Conservation (phyloP, 2,888 invertebrate genomes). For the Corbicula japonica region DNA sequence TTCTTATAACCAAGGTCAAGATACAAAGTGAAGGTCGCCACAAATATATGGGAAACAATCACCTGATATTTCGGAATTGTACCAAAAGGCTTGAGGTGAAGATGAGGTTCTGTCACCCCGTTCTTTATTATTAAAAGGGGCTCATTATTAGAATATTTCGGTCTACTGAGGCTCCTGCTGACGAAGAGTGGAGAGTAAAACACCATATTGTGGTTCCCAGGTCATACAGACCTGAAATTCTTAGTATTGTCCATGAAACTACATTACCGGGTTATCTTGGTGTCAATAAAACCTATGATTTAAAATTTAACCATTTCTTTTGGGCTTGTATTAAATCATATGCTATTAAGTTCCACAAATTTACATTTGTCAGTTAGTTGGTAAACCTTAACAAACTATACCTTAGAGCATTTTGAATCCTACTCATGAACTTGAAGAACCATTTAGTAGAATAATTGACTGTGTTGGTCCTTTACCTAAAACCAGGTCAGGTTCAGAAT, state of each 20-base stretch:
- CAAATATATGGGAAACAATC: constrained; percentile 53
- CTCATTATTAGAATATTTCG: constrained; percentile 62
- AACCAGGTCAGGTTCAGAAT: constrained; percentile 52
- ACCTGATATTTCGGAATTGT: constrained; percentile 40
- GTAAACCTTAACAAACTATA: too few species aligned
- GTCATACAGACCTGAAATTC: constrained; percentile 34
- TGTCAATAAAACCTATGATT: constrained; percentile 52
- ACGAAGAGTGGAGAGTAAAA: constrained; percentile 50
- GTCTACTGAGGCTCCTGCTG: constrained; percentile 45
- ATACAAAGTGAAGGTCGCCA: constrained; percentile 39
- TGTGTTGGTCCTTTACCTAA: constrained; percentile 60
- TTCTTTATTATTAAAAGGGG: constrained; percentile 40
- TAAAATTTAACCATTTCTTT: constrained; percentile 49
- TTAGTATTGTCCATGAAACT: constrained; percentile 51
- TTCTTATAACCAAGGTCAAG: constrained; percentile 18
- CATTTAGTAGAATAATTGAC: constrained; percentile 53
- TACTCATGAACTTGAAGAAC: constrained; percentile 61
- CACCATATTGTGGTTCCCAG: constrained; percentile 59
- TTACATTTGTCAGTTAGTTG: constrained; percentile 57
- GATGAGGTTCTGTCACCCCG: constrained; percentile 24
- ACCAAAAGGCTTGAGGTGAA: constrained; percentile 39
- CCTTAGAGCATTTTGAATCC: too few species aligned
- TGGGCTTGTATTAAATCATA: constrained; percentile 47
- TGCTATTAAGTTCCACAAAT: constrained; percentile 41
- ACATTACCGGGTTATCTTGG: constrained; percentile 60